phyloP scores from a whole-genome alignment of 2,113 vertebrate species.

The Candoia aspera region DNA sequence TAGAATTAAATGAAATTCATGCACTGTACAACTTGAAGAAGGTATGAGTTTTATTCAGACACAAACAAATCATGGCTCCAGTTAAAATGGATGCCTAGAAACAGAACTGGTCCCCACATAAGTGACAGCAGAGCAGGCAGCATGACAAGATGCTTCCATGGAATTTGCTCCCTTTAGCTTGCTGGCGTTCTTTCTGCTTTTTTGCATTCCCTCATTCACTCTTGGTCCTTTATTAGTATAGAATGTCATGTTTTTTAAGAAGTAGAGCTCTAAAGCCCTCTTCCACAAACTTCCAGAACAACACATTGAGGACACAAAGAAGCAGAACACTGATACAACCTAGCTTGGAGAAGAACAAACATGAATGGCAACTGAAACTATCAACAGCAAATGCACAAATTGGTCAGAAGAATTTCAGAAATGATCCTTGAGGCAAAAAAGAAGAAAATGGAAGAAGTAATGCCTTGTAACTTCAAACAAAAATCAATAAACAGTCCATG shows the following conservation, averaged over 20 bases:
- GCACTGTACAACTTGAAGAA: not conserved
- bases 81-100: not conserved
- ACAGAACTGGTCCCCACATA: not conserved
- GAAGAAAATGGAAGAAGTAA: slow-evolving; percentile 2
- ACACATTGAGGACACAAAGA: not conserved
- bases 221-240: not conserved
- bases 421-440: slow-evolving; percentile 24
- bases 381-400: slow-evolving; percentile 24
- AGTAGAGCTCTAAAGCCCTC: not conserved
- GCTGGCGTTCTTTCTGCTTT: not conserved
- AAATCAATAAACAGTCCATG: slow-evolving; percentile 84
- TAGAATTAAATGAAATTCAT: not conserved
- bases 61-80: slow-evolving; percentile 23
- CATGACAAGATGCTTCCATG: not conserved
- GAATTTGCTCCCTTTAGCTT: not conserved
- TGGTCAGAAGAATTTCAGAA: slow-evolving; percentile 1
- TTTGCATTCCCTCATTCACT: not conserved
- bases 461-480: slow-evolving; percentile 49
- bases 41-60: slow-evolving; percentile 21
- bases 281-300: not conserved
- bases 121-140: not conserved
- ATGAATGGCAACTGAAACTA: slow-evolving; percentile 22
- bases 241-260: not conserved
- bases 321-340: not conserved
- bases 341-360: slow-evolving; percentile 10